Evolutionary conservation across 1,140 invertebrate species (phyloP).

Genomic region (Diorhabda elongata): DNA sequence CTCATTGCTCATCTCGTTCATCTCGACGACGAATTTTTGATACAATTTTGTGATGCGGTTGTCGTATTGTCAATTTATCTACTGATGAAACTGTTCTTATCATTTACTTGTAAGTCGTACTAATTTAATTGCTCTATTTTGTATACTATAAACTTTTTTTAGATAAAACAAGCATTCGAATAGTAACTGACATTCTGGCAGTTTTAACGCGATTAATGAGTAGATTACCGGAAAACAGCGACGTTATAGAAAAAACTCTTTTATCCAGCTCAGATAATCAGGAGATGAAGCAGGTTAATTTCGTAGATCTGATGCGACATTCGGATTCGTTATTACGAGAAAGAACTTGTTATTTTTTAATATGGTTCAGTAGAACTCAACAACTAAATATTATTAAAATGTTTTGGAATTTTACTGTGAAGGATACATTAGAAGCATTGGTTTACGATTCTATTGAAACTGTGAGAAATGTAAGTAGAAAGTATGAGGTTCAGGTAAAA

Average conservation of each 20-base stretch:
- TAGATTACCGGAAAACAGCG: constrained; percentile 67
- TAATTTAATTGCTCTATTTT: background rate
- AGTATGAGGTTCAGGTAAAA: too few relatives aligned
- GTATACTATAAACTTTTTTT: constrained; percentile 26
- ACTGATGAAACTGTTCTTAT: constrained; percentile 54
- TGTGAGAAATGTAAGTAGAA: constrained; percentile 51
- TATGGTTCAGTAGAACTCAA: constrained; percentile 59
- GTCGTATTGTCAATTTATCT: constrained; percentile 59
- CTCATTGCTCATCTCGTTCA: constrained; percentile 70
- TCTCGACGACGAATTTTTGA: constrained; percentile 63
- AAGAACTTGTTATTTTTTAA: constrained; percentile 63
- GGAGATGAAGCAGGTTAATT: constrained; percentile 48
- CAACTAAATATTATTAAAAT: constrained; percentile 58
- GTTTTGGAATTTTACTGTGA: constrained; percentile 57
- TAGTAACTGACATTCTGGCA: constrained; percentile 65
- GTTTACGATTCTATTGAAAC: constrained; percentile 51
- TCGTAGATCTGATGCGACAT: constrained; percentile 59
- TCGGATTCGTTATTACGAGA: constrained; percentile 57
- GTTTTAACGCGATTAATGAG: constrained; percentile 71
- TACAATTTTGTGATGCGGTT: constrained; percentile 73
- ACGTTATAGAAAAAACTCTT: constrained; percentile 68
- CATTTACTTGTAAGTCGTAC: constrained; percentile 34
- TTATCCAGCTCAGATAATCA: constrained; percentile 46
- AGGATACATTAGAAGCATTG: constrained; percentile 53
- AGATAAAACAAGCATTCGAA: constrained; percentile 57